Evolutionary conservation across 2,113 vertebrate genomes (phyloP).

Genomic region (Tilapia sparmanii): DNA sequence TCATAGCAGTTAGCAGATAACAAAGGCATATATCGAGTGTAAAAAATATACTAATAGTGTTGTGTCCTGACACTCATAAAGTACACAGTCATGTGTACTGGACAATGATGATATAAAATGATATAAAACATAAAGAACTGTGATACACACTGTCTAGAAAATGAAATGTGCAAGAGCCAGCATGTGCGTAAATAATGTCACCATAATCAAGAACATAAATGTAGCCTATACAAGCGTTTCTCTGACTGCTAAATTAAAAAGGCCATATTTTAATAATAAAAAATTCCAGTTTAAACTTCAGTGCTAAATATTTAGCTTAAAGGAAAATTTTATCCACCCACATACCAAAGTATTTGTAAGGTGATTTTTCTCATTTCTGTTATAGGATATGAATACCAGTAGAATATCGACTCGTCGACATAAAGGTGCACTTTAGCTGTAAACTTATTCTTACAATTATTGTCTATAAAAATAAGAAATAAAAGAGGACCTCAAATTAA

Average conservation of each 20-base stretch:
- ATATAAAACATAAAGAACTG: neutral
- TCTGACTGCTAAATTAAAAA: neutral
- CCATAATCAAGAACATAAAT: neutral
- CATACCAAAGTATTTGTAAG: neutral
- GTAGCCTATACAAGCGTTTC: neutral
- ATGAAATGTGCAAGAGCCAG: neutral
- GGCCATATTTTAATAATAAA: neutral
- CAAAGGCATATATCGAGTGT: neutral
- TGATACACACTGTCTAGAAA: neutral
- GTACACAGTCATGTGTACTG: neutral
- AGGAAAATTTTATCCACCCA: neutral
- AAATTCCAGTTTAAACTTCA: neutral
- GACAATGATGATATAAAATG: neutral
- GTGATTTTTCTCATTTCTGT: neutral
- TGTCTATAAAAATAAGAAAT: neutral
- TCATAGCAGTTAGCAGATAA: neutral
- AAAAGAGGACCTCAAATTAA: neutral
- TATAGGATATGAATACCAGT: neutral
- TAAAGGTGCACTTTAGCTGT: neutral
- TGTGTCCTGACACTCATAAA: neutral
- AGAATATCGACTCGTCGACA: neutral
- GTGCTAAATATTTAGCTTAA: neutral
- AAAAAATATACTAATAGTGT: neutral
- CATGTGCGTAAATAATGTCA: neutral
- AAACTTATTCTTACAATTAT: neutral